These are phyloP conservation scores for Amorpha juglandis DNA, from an alignment of 2,888 invertebrate genomes.

Conservation along the genomic window DNA sequence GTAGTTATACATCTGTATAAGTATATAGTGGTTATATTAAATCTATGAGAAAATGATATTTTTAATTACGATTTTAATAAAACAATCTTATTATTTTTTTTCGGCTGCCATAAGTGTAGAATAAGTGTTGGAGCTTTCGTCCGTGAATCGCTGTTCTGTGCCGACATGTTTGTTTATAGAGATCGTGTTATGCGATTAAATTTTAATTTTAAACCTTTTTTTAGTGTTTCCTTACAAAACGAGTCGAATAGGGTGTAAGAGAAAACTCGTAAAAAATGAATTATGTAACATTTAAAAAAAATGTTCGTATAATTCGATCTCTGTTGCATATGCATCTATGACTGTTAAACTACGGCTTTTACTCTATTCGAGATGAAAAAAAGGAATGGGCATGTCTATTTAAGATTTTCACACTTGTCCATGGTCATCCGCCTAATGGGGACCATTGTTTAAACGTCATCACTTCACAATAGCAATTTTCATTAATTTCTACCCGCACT, in stretches of 20 bases:
- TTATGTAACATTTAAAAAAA: constrained; percentile 30
- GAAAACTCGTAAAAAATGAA: not conserved
- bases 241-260: not conserved
- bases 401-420: too few relatives aligned
- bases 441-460: not conserved
- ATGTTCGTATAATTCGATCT: constrained; percentile 3
- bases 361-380: not conserved
- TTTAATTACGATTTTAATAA: constrained; percentile 56
- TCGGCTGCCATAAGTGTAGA: constrained; percentile 73
- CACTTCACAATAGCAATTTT: not conserved
- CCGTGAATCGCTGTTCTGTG: constrained; percentile 21
- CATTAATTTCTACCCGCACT: not conserved
- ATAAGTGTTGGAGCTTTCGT: constrained; percentile 25
- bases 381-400: not conserved
- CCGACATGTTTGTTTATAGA: constrained; percentile 10
- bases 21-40: constrained; percentile 57
- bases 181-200: not conserved
- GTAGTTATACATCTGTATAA: constrained; percentile 51
- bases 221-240: not conserved
- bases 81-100: constrained; percentile 49
- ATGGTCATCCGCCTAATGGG: not conserved
- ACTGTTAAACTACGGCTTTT: not conserved
- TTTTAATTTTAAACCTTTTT: not conserved
- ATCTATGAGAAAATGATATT: constrained; percentile 75
- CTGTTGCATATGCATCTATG: constrained; percentile 20